phyloP scores from a whole-genome alignment of 2,797 vertebrate genomes.

The Morus bassanus region DNA sequence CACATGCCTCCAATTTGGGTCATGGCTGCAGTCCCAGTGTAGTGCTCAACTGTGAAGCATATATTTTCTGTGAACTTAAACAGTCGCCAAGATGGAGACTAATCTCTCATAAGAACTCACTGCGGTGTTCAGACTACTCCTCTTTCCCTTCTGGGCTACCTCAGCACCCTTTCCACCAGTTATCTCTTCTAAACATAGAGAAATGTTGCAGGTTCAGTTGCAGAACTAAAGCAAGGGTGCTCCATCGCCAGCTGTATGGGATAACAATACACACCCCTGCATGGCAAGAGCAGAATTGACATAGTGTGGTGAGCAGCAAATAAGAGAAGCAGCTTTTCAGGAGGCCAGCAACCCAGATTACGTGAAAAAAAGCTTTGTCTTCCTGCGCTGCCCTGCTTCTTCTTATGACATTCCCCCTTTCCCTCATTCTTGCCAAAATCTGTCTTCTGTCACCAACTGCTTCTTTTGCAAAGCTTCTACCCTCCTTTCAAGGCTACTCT shows the following conservation, averaged over 20 bases:
- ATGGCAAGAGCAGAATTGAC: background rate
- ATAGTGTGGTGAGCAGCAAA: background rate
- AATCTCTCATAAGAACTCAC: background rate
- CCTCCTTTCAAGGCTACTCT: background rate
- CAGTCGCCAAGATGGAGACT: background rate
- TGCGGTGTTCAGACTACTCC: background rate
- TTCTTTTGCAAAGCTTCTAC: background rate
- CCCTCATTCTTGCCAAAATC: background rate
- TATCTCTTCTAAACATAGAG: background rate
- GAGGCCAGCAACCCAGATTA: background rate
- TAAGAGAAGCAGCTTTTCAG: background rate
- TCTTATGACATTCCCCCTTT: background rate
- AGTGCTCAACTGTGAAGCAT: background rate
- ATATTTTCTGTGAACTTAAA: background rate
- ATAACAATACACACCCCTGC: background rate
- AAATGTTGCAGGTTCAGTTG: background rate
- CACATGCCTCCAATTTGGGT: background rate
- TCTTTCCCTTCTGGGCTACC: background rate
- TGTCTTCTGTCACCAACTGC: background rate
- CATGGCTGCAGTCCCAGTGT: background rate
- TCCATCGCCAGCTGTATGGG: background rate
- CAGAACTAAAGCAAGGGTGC: background rate
- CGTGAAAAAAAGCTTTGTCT: background rate
- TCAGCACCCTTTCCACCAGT: background rate
- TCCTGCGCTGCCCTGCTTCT: background rate